Percentiles rank a stretch among this genome's conserved stretches.
Evolutionary conservation across 2,888 invertebrate species (phyloP).

Genomic region (Hirtodrosophila histrioides): DNA sequence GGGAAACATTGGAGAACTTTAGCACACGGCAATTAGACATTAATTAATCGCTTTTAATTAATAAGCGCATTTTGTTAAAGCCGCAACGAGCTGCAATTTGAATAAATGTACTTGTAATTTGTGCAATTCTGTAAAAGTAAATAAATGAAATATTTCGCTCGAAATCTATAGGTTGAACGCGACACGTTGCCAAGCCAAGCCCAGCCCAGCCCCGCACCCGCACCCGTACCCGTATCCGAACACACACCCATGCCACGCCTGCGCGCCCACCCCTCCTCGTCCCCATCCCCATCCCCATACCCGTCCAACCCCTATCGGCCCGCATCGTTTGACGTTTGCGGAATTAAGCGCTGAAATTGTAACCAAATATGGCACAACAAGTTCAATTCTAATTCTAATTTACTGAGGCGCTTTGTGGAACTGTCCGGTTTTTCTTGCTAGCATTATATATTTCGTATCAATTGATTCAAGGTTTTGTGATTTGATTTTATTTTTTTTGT

Average conservation of each 20-base stretch:
- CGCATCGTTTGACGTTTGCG: constrained; percentile 74
- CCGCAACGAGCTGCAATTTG: constrained; percentile 52
- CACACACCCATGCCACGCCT: constrained; percentile 45
- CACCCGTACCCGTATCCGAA: constrained; percentile 33
- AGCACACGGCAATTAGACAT: constrained; percentile 57
- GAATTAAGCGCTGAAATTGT: constrained; percentile 79
- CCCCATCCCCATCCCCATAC: not conserved
- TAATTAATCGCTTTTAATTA: constrained; percentile 69
- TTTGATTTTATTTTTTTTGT: constrained; percentile 50
- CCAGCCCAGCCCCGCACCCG: constrained; percentile 48
- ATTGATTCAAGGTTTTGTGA: constrained; percentile 78
- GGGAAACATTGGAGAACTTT: constrained; percentile 13
- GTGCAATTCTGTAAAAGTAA: constrained; percentile 44
- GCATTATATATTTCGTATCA: constrained; percentile 73
- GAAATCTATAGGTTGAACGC: constrained; percentile 62
- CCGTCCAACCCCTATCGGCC: not conserved
- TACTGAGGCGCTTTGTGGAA: constrained; percentile 60
- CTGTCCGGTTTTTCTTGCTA: constrained; percentile 51
- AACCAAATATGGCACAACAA: constrained; percentile 78
- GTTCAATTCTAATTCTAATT: constrained; percentile 75
- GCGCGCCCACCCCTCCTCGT: constrained; percentile 1
- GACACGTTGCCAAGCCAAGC: constrained; percentile 71
- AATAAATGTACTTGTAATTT: constrained; percentile 58
- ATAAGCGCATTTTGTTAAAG: constrained; percentile 47
- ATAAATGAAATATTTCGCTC: constrained; percentile 73